Percentiles rank a stretch among this genome's conserved stretches.
phyloP scores from a whole-genome alignment of 2,888 invertebrate genomes.

The Gibbula magus region DNA sequence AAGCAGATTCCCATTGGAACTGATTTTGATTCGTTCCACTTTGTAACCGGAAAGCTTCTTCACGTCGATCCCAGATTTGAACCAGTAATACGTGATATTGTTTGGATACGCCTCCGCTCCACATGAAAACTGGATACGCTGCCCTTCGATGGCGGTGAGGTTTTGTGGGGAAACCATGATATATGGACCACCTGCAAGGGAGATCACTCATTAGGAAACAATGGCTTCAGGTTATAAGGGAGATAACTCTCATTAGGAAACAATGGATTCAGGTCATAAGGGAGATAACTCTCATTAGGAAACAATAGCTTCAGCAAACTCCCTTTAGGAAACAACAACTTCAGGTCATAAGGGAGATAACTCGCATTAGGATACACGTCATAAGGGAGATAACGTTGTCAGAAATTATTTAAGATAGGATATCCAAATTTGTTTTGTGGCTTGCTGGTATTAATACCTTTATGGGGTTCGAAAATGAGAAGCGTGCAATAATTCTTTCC shows the following conservation, averaged over 20 bases:
- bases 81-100: conserved; percentile 83
- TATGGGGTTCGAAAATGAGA: too few relatives aligned
- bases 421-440: too few relatives aligned
- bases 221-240: too few relatives aligned
- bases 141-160: conserved; percentile 94
- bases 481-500: too few relatives aligned
- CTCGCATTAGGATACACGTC: too few relatives aligned
- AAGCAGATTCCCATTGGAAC: conserved; percentile 91
- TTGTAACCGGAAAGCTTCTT: conserved; percentile 54
- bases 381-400: too few relatives aligned
- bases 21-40: conserved; percentile 74
- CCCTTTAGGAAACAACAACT: too few relatives aligned
- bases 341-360: too few relatives aligned
- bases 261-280: neutral
- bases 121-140: conserved; percentile 94
- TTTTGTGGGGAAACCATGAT: conserved; percentile 96
- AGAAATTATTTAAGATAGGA: too few relatives aligned
- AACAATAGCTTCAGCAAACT: too few relatives aligned
- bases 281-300: neutral
- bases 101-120: conserved; percentile 94
- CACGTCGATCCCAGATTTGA: conserved; percentile 85
- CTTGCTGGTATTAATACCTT: too few relatives aligned
- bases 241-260: neutral
- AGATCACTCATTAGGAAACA: too few relatives aligned
- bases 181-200: conserved; percentile 89